phyloP scores from a whole-genome alignment of 2,113 vertebrate species.

The Paramisgurnus dabryanus region DNA sequence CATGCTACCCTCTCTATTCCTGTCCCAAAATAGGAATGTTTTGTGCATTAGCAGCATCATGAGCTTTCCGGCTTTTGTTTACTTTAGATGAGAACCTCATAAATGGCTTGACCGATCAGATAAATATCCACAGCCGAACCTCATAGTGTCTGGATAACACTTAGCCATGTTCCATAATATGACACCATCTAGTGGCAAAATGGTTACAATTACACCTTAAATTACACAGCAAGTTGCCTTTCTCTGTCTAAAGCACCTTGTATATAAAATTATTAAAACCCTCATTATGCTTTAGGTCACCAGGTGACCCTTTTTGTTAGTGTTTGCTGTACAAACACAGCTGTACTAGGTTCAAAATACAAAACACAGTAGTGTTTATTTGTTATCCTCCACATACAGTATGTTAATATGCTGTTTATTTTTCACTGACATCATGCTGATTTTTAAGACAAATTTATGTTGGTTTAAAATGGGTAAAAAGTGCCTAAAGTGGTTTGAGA shows the following conservation, averaged over 20 bases:
- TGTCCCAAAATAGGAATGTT: conserved; percentile 30
- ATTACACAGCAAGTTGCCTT: neutral
- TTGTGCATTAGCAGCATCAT: conserved; percentile 7
- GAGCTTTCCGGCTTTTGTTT: conserved; percentile 33
- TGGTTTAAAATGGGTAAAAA: neutral
- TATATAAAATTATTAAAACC: too few species aligned
- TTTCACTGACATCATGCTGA: neutral
- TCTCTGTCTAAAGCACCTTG: neutral
- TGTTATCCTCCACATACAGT: neutral
- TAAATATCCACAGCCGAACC: conserved; percentile 2
- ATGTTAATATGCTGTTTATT: too few species aligned
- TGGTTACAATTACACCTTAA: conserved; percentile 16
- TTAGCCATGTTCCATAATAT: conserved; percentile 5
- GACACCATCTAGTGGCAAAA: conserved; percentile 37
- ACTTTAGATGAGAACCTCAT: conserved; percentile 22
- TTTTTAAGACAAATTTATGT: neutral
- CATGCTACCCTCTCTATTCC: conserved; percentile 2
- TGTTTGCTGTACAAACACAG: too few species aligned
- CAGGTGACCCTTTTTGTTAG: too few species aligned
- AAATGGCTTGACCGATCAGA: conserved; percentile 36
- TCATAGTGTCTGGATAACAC: conserved; percentile 8
- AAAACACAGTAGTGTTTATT: too few species aligned
- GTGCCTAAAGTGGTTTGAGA: conserved; percentile 5
- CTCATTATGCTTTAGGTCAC: too few species aligned
- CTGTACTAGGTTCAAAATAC: too few species aligned